These are phyloP conservation scores for Mesaphorura yosii DNA, from an alignment of 1,140 invertebrate genomes.

Conservation along the genomic window DNA sequence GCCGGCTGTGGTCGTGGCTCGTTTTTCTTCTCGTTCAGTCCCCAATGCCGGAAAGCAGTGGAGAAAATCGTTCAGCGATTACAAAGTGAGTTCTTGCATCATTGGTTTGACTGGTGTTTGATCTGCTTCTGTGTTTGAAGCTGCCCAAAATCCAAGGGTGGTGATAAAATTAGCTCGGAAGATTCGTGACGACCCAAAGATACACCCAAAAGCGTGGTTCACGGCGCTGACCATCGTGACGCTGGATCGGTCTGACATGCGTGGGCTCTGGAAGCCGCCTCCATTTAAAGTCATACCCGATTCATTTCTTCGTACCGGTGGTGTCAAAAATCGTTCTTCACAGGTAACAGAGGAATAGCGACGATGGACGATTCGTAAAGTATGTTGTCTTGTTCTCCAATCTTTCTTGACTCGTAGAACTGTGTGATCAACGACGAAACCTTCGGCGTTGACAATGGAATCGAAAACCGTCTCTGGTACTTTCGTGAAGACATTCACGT, in stretches of 20 bases:
- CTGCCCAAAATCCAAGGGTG: neutral
- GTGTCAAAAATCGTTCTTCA: too few relatives aligned
- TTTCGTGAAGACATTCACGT: constrained; percentile 60
- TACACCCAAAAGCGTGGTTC: neutral
- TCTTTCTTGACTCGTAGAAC: too few relatives aligned
- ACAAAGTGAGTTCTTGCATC: neutral
- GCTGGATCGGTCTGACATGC: neutral
- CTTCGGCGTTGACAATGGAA: neutral
- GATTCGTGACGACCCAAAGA: neutral
- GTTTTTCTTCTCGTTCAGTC: neutral
- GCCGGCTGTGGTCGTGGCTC: neutral
- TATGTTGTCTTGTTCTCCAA: too few relatives aligned
- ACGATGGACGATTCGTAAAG: too few relatives aligned
- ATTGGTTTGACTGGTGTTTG: neutral
- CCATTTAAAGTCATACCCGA: neutral
- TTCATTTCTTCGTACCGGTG: neutral
- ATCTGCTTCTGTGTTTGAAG: neutral
- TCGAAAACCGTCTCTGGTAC: constrained; percentile 51
- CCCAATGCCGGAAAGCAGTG: neutral
- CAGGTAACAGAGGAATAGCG: too few relatives aligned
- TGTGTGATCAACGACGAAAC: neutral
- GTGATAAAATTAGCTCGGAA: neutral
- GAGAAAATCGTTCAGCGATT: neutral
- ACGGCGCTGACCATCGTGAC: neutral
- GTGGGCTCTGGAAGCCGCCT: neutral